Conservation (phyloP, 2,797 vertebrate species). For the Lacerta viridis region DNA sequence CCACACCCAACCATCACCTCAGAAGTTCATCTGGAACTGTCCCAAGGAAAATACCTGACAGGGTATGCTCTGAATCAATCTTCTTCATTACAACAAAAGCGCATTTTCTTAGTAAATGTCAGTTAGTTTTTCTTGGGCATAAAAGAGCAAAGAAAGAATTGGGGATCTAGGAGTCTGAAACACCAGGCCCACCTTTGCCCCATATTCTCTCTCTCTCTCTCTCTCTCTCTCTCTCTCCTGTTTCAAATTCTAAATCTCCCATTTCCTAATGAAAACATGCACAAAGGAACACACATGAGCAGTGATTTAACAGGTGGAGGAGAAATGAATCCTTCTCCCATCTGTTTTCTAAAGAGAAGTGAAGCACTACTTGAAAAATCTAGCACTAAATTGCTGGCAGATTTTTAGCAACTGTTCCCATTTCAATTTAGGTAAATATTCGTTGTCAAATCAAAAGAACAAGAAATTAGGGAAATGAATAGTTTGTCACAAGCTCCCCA, state of each 20-base stretch:
- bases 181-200: background rate
- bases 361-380: background rate
- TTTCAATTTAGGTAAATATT: no score
- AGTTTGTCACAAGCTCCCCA: background rate
- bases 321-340: background rate
- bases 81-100: background rate
- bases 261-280: background rate
- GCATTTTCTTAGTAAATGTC: background rate
- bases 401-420: background rate
- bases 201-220: no score
- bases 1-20: background rate
- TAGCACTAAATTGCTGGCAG: fast-evolving
- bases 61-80: background rate
- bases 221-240: no score
- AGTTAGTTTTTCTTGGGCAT: no score
- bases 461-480: background rate
- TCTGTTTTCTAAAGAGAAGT: background rate
- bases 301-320: background rate
- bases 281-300: background rate
- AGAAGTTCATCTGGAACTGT: background rate
- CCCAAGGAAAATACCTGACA: no score
- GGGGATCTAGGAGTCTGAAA: background rate
- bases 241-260: background rate
- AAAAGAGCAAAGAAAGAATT: background rate
- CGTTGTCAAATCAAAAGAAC: background rate